Conservation (phyloP, 2,888 invertebrate genomes). For the Harpagoxenus sublaevis region DNA sequence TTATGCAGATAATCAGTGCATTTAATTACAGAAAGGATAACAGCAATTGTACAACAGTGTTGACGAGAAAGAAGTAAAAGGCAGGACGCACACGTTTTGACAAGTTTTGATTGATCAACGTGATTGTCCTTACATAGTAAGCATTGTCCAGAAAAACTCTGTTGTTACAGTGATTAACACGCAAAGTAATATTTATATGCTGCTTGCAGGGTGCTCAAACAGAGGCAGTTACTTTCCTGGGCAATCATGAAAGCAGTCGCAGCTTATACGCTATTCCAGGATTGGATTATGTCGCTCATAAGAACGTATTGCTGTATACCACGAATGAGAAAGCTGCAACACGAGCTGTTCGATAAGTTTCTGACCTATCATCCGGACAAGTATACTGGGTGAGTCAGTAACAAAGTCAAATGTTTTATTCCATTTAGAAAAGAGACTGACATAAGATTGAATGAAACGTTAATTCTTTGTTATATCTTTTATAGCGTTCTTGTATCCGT, state of each 20-base stretch:
- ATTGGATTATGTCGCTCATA: conserved; percentile 98
- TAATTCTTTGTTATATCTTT: conserved; percentile 33
- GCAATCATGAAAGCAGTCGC: conserved; percentile 97
- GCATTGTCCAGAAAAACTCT: conserved; percentile 81
- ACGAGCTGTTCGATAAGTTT: conserved; percentile 99
- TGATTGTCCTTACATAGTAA: conserved; percentile 98
- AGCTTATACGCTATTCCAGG: conserved; percentile 99
- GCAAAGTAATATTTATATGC: neutral
- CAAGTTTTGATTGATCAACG: conserved; percentile 99
- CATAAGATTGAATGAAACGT: neutral
- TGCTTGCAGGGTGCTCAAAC: conserved; percentile 95
- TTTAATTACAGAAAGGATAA: conserved; percentile 76
- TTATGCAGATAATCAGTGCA: neutral
- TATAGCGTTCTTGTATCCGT: conserved; percentile 97
- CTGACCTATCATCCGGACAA: conserved; percentile 92
- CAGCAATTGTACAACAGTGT: conserved; percentile 78
- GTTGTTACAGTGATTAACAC: neutral
- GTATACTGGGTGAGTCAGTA: conserved; percentile 93
- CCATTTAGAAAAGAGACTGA: too few species aligned
- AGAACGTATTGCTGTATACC: conserved; percentile 98
- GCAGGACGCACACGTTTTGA: conserved; percentile 97
- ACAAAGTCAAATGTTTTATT: neutral
- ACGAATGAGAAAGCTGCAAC: conserved; percentile 95
- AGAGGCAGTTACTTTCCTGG: conserved; percentile 98
- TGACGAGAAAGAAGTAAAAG: conserved; percentile 94